Evolutionary conservation across 2,113 vertebrate genomes (phyloP).

Genomic region (Saguinus midas): DNA sequence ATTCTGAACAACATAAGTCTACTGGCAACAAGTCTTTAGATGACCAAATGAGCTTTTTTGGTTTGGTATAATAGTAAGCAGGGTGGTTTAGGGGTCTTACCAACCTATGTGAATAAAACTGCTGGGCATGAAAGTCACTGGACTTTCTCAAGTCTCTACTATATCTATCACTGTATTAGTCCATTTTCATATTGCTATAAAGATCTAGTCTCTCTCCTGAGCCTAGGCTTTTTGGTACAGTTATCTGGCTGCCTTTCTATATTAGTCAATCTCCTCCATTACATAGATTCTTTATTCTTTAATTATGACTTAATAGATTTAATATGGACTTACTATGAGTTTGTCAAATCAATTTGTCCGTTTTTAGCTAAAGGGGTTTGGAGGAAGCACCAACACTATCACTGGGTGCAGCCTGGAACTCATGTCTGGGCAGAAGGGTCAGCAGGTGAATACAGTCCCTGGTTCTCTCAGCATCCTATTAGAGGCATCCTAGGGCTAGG

Average conservation of each 20-base stretch:
- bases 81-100: not conserved
- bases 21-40: not conserved
- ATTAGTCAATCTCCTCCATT: not conserved
- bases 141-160: not conserved
- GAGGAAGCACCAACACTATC: not conserved
- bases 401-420: not conserved
- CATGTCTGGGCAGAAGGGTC: not conserved
- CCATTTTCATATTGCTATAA: no score
- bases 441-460: not conserved
- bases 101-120: not conserved
- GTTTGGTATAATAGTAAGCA: not conserved
- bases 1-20: not conserved
- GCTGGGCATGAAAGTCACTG: not conserved
- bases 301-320: not conserved
- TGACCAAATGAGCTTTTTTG: not conserved
- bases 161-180: no score
- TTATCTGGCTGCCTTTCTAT: not conserved
- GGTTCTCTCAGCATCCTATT: not conserved
- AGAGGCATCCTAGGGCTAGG: not conserved
- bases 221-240: not conserved
- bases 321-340: not conserved
- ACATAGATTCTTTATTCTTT: not conserved
- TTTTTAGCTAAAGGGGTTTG: not conserved
- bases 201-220: not conserved
- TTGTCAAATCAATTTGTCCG: not conserved